phyloP scores from a whole-genome alignment of 2,113 vertebrate genomes.

The Mastomys coucha region DNA sequence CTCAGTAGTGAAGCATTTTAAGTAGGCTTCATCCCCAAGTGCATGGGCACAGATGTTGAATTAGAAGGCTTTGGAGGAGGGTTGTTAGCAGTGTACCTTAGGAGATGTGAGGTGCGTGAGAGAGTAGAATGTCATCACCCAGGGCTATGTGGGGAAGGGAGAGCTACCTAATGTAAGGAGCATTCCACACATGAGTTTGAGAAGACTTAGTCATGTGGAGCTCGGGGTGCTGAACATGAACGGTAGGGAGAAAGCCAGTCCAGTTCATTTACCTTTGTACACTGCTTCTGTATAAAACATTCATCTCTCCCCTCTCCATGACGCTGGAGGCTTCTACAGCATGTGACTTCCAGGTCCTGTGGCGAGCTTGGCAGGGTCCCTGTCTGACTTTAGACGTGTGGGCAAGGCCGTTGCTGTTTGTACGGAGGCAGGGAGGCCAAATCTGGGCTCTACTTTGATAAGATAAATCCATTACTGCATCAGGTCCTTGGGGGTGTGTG shows the following conservation, averaged over 20 bases:
- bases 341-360: background rate
- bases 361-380: background rate
- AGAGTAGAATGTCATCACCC: background rate
- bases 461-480: background rate
- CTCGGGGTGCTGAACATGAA: background rate
- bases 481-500: background rate
- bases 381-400: background rate
- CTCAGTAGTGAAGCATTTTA: background rate
- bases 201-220: background rate
- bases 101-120: background rate
- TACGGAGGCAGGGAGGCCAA: too few species aligned
- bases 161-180: background rate
- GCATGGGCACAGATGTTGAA: background rate
- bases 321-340: background rate
- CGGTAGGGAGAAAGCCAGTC: background rate
- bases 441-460: background rate
- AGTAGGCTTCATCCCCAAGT: background rate
- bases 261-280: too few species aligned
- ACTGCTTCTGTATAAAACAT: background rate
- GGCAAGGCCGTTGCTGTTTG: background rate
- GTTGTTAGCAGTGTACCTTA: background rate
- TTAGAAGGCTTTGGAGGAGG: background rate
- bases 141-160: background rate
- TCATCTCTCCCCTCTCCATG: background rate
- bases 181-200: background rate